A percentile compares a stretch with the other conserved stretches of the same genome.
phyloP scores from a whole-genome alignment of 2,888 invertebrate genomes.

The Brachylomia viminalis region DNA sequence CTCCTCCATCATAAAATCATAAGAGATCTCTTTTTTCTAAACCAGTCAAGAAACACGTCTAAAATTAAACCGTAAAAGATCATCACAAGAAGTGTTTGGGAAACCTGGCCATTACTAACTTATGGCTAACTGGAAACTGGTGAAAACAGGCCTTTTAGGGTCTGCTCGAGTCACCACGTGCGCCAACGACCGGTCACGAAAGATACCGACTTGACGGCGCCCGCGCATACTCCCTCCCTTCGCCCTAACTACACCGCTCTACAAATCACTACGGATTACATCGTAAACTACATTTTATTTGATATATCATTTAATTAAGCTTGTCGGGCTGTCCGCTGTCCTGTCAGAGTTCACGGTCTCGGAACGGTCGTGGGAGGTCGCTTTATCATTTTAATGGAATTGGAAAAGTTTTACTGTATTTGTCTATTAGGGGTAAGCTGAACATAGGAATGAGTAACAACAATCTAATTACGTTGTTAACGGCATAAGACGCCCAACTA shows the following conservation, averaged over 20 bases:
- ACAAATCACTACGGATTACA: slow-evolving; percentile 62
- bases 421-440: slow-evolving; percentile 47
- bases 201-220: slow-evolving; percentile 64
- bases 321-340: slow-evolving; percentile 54
- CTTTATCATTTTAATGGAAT: slow-evolving; percentile 52
- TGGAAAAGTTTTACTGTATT: slow-evolving; percentile 41
- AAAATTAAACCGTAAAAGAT: slow-evolving; percentile 4
- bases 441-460: slow-evolving; percentile 12
- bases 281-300: slow-evolving; percentile 62
- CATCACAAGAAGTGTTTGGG: background rate
- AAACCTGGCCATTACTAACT: slow-evolving; percentile 13
- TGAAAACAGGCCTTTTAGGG: slow-evolving; percentile 60
- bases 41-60: background rate
- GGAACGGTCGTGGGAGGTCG: slow-evolving; percentile 68
- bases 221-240: slow-evolving; percentile 49
- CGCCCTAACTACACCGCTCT: slow-evolving; percentile 51
- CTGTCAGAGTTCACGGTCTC: slow-evolving; percentile 69
- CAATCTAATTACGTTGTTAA: slow-evolving; percentile 37
- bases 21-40: slow-evolving; percentile 1
- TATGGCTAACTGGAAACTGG: slow-evolving; percentile 49
- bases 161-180: slow-evolving; percentile 57
- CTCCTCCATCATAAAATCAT: background rate
- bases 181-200: slow-evolving; percentile 58
- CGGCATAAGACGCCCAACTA: slow-evolving; percentile 13
- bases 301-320: slow-evolving; percentile 72